Conservation (phyloP, 2,113 vertebrate species). For the Microcebus jonahi region DNA sequence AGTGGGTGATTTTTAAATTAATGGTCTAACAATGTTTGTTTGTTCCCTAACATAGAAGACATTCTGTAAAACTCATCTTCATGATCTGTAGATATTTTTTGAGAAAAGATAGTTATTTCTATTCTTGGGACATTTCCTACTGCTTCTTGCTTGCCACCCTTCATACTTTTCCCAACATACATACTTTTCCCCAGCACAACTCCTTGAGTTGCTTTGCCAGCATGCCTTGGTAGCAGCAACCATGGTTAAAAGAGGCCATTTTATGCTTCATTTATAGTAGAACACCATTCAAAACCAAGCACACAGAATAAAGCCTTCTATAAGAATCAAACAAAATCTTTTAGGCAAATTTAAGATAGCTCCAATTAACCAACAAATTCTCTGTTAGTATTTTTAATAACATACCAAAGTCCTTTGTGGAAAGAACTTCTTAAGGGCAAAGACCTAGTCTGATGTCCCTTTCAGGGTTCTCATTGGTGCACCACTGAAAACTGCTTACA, state of each 20-base stretch:
- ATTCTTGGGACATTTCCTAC: background rate
- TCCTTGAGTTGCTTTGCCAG: background rate
- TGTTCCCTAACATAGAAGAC: background rate
- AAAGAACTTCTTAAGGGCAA: conserved; percentile 7
- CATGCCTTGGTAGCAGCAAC: background rate
- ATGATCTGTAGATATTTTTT: conserved; percentile 22
- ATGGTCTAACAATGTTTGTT: background rate
- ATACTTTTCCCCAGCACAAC: background rate
- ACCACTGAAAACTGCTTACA: background rate
- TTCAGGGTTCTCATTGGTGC: background rate
- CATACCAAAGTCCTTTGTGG: background rate
- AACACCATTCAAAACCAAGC: conserved; percentile 31
- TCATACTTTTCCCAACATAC: background rate
- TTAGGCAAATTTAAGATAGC: conserved; percentile 27
- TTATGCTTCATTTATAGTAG: background rate
- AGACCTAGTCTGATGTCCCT: background rate
- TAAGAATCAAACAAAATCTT: background rate
- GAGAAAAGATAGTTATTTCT: background rate
- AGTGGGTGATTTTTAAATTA: background rate
- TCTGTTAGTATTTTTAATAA: background rate
- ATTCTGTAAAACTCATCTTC: conserved; percentile 19
- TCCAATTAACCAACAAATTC: background rate
- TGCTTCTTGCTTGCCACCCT: background rate
- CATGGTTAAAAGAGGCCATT: background rate
- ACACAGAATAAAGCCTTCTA: background rate